Percentiles rank a stretch among this genome's conserved stretches.
phyloP scores from a whole-genome alignment of 2,797 vertebrate genomes.

The Propithecus deckenii region DNA sequence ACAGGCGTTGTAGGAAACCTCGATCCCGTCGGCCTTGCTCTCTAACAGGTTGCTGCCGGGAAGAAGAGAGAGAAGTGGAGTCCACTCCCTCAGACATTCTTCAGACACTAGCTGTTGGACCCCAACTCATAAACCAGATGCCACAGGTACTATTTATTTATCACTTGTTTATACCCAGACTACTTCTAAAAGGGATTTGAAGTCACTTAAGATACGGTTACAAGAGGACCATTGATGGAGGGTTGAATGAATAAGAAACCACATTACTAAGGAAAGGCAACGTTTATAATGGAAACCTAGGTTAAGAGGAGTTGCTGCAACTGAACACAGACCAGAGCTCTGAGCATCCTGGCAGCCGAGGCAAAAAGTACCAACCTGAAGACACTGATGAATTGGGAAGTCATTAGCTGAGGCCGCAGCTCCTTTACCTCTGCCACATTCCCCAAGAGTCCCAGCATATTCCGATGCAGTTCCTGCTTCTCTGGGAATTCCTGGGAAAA shows the following conservation, averaged over 20 bases:
- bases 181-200: background rate
- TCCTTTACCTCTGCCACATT: conserved; percentile 97
- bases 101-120: background rate
- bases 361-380: conserved; percentile 90
- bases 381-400: conserved; percentile 95
- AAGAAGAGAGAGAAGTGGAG: background rate
- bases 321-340: background rate
- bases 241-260: background rate
- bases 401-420: conserved; percentile 95
- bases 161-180: background rate
- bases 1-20: conserved; percentile 98
- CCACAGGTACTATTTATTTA: background rate
- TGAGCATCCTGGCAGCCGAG: background rate
- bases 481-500: conserved; percentile 94
- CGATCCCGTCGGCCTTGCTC: conserved; percentile 98
- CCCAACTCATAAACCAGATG: background rate
- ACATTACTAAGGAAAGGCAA: background rate
- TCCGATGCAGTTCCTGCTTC: conserved; percentile 98
- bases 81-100: background rate
- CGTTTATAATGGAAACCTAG: background rate
- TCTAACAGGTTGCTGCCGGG: conserved; percentile 93
- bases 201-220: background rate
- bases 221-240: background rate
- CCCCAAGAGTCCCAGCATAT: conserved; percentile 97
- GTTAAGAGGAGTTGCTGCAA: background rate